These are phyloP conservation scores for Horisme vitalbata DNA, from an alignment of 2,888 invertebrate species.

Conservation along the genomic window DNA sequence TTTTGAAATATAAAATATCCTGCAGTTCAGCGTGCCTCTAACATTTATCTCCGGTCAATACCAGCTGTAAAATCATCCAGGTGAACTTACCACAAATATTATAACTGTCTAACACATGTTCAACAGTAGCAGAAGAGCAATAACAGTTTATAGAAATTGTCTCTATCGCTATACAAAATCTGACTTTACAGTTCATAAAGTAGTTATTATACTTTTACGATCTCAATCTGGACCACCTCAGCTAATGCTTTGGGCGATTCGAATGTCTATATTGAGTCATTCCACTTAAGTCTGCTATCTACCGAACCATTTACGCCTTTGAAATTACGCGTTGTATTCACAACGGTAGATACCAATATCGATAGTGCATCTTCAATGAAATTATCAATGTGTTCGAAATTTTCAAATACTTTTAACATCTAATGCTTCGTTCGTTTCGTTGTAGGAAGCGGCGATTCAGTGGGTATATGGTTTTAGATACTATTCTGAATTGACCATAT, in stretches of 20 bases:
- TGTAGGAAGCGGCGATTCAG: too few species aligned
- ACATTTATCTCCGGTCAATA: too few species aligned
- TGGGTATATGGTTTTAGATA: background rate
- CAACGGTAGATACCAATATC: too few species aligned
- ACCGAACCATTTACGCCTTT: background rate
- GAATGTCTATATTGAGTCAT: slow-evolving; percentile 61
- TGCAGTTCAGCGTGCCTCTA: too few species aligned
- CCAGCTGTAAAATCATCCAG: slow-evolving; percentile 6
- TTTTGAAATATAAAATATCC: too few species aligned
- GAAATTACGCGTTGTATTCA: too few species aligned
- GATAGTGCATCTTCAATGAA: too few species aligned
- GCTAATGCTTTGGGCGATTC: slow-evolving; percentile 47
- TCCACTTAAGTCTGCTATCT: slow-evolving; percentile 46
- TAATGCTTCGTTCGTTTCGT: too few species aligned
- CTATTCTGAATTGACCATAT: slow-evolving; percentile 38
- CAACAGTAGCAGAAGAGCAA: slow-evolving; percentile 19
- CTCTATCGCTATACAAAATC: slow-evolving; percentile 45
- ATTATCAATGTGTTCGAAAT: too few species aligned
- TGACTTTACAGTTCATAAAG: slow-evolving; percentile 41
- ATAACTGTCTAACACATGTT: slow-evolving; percentile 24
- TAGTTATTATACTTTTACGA: slow-evolving; percentile 52
- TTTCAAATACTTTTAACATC: too few species aligned
- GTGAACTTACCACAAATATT: slow-evolving; percentile 20
- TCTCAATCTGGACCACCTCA: slow-evolving; percentile 56
- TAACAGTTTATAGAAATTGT: slow-evolving; percentile 35